These are phyloP conservation scores for Apotomis betuletana DNA, from an alignment of 2,888 invertebrate genomes.

Conservation along the genomic window DNA sequence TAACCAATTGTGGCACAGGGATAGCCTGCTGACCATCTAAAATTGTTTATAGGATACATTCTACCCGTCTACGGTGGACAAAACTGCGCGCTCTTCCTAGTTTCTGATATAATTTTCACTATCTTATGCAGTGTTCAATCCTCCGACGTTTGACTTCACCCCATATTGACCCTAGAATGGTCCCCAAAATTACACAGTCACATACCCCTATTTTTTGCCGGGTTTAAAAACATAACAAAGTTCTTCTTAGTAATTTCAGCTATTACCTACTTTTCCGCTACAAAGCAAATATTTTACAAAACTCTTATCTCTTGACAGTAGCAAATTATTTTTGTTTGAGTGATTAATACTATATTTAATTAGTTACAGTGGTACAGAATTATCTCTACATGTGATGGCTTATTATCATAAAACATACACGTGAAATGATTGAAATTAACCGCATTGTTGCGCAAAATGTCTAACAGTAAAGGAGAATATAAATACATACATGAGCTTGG, in stretches of 20 bases:
- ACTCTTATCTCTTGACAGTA: not conserved
- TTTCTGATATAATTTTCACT: too few species aligned
- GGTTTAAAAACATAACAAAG: too few species aligned
- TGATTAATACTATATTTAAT: constrained; percentile 1
- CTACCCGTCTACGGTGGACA: too few species aligned
- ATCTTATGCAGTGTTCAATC: too few species aligned
- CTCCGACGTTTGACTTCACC: too few species aligned
- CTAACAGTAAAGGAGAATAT: constrained; percentile 55
- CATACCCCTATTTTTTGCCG: too few species aligned
- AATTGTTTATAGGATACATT: too few species aligned
- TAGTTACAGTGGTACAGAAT: not conserved
- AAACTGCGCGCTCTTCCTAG: too few species aligned
- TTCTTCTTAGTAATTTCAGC: not conserved
- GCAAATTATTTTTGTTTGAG: not conserved
- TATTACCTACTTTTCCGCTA: constrained; percentile 1
- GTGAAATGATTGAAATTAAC: not conserved
- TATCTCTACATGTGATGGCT: not conserved
- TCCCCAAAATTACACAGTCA: too few species aligned
- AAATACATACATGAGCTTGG: constrained; percentile 54
- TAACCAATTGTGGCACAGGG: too few species aligned
- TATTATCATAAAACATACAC: constrained; percentile 1
- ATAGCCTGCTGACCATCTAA: too few species aligned
- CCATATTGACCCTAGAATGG: too few species aligned
- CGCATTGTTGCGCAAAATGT: constrained; percentile 48
- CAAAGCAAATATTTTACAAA: constrained; percentile 8